These are phyloP conservation scores for Heliconius ismenius DNA, from an alignment of 2,888 invertebrate genomes.

Conservation along the genomic window DNA sequence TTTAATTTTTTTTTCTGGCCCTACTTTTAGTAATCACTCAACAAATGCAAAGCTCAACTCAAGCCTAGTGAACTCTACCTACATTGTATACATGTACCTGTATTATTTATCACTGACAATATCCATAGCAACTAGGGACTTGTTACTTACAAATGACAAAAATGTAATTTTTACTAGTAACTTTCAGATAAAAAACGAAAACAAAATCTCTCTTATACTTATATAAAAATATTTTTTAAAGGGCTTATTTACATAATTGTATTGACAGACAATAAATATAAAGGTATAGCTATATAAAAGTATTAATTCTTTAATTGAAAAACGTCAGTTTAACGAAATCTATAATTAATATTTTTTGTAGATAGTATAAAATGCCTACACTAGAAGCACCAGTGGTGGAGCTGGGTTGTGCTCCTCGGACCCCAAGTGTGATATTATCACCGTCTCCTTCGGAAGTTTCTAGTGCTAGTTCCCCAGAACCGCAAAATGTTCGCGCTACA, in stretches of 20 bases:
- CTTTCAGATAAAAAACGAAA: conserved; percentile 1
- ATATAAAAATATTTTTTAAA: not conserved
- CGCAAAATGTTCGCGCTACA: conserved; percentile 62
- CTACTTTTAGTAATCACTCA: not conserved
- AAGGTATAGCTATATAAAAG: not conserved
- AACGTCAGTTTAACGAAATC: not conserved
- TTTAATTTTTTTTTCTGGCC: not conserved
- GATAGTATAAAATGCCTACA: conserved; percentile 59
- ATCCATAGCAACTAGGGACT: conserved; percentile 18
- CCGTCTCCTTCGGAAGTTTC: conserved; percentile 74
- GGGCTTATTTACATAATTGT: not conserved
- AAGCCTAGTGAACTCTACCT: not conserved
- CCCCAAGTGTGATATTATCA: conserved; percentile 60
- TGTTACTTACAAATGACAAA: conserved; percentile 19
- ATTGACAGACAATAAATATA: not conserved
- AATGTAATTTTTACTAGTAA: conserved; percentile 1
- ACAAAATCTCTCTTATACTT: not conserved
- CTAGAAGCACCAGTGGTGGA: conserved; percentile 70
- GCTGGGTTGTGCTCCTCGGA: conserved; percentile 66
- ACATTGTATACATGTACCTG: not conserved
- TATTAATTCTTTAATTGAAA: not conserved
- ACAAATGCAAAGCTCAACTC: no score
- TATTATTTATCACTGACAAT: not conserved
- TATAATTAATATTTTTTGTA: not conserved
- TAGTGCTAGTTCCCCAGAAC: conserved; percentile 74